phyloP scores from a whole-genome alignment of 2,113 vertebrate species.

The Platichthys stellatus region DNA sequence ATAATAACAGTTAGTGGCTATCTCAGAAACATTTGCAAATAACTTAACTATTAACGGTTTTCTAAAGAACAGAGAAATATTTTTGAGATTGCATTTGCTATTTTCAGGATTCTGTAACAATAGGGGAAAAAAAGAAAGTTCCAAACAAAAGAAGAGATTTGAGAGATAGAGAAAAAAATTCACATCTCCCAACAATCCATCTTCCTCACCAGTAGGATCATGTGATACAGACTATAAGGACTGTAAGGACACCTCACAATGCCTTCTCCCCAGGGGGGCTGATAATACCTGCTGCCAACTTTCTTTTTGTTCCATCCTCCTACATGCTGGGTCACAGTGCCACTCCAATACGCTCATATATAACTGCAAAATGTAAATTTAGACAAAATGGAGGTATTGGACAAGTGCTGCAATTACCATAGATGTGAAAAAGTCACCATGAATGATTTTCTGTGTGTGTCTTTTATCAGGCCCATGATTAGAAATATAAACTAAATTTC shows the following conservation, averaged over 20 bases:
- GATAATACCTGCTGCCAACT: conserved; percentile 54
- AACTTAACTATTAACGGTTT: neutral
- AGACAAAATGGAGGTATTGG: conserved; percentile 10
- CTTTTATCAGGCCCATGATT: conserved; percentile 4
- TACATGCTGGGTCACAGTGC: conserved; percentile 41
- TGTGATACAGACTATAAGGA: conserved; percentile 46
- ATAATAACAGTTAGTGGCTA: neutral
- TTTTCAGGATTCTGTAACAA: conserved; percentile 3
- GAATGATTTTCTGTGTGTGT: neutral
- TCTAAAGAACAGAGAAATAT: neutral
- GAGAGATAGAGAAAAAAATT: conserved; percentile 2
- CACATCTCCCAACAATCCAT: conserved; percentile 16
- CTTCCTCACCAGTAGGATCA: conserved; percentile 27
- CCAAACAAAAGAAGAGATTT: neutral
- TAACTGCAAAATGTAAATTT: conserved; percentile 5
- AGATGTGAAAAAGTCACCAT: conserved; percentile 1
- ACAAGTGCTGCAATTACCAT: conserved; percentile 7
- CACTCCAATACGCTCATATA: conserved; percentile 20
- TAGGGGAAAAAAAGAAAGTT: conserved; percentile 4
- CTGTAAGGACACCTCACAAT: conserved; percentile 48
- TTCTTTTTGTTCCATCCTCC: conserved; percentile 36
- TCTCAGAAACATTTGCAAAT: conserved; percentile 30
- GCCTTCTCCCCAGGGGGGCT: conserved; percentile 46
- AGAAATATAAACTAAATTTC: conserved; percentile 57
- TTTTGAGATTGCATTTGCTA: conserved; percentile 1